These are phyloP conservation scores for Tetragnatha montana DNA, from an alignment of 2,888 invertebrate species.

Conservation along the genomic window DNA sequence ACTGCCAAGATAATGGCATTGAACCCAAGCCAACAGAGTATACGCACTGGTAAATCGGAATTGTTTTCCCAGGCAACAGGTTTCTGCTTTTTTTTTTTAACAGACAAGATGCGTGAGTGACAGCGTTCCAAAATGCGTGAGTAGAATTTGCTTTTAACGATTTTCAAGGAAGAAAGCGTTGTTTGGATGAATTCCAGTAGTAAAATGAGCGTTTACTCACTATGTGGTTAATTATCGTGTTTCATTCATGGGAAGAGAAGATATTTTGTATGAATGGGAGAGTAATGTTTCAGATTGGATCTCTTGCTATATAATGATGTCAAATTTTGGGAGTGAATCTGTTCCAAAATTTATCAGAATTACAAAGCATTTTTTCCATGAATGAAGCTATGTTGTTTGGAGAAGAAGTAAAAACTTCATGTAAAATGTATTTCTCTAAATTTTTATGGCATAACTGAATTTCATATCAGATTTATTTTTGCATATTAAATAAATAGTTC, in stretches of 20 bases:
- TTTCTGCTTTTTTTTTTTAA: constrained; percentile 27
- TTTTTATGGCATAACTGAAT: too few species aligned
- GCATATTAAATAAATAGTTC: too few species aligned
- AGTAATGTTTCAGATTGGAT: too few species aligned
- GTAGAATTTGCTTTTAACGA: constrained; percentile 18
- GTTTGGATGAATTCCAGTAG: constrained; percentile 40
- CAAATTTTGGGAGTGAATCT: too few species aligned
- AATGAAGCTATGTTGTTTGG: too few species aligned
- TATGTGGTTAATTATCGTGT: constrained; percentile 18
- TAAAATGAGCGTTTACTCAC: background rate
- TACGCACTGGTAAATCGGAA: background rate
- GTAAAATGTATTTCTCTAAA: too few species aligned
- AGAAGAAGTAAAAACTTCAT: too few species aligned
- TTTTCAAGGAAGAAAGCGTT: constrained; percentile 19
- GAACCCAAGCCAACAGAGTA: constrained; percentile 36
- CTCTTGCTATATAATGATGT: too few species aligned
- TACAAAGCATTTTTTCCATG: too few species aligned
- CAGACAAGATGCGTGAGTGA: constrained; percentile 20
- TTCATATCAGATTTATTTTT: too few species aligned
- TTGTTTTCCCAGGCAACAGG: constrained; percentile 39
- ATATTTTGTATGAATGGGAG: too few species aligned
- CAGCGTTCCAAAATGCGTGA: background rate
- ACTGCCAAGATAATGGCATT: constrained; percentile 14
- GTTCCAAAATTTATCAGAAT: too few species aligned
- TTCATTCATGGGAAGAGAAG: constrained; percentile 14